Base-by-base conservation (phyloP, 2,797 vertebrate species). In the Lutra lutra region DNA sequence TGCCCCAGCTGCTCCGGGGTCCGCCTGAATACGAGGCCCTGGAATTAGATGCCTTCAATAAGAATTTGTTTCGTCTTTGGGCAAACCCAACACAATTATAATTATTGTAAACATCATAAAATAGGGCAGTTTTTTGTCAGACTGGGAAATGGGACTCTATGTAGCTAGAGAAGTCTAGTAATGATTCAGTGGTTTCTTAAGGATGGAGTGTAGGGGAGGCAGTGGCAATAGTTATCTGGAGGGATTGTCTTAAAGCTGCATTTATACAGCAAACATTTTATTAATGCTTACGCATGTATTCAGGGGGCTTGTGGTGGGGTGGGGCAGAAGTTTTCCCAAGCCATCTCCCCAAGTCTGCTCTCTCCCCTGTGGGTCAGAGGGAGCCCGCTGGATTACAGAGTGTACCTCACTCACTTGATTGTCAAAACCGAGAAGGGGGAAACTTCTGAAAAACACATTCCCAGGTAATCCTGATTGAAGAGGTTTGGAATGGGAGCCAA, bases 91-190 rank as follows among this genome's bases (percentile, higher is more conserved):
- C 25, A 2, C 29, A 40, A 70, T 0, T 21, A 35, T 27, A 85
- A 12, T n/a, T 10, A 3, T 0, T 1, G 43, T 1, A 14, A 32
- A 58, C 6, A 3, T 0, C 27, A 8, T 40, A 6, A 48, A 46
- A 7, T 1, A 27, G 78, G 21, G 25, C 60, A 23, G 48, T 38
- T 40, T 18, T 18, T 21, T 9, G 38, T 43, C 32, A 7, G 13
- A 29, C 54, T 23, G 3, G 35, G 20, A 46, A 21, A 32, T 15
- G 62, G 27, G 62, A 3, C 25, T 14, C 23, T 21, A 7, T 6
- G 23, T 8, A 15, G 20, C 18, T 21, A 3, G 13, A 14, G 15
- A 32, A 7, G 32, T 14, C 38, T 43, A 32, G 17, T 14, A 27
- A 25, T 0, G 23, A 43, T n/a, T 51, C 40, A 27, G 1, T 21